Evolutionary conservation across 2,888 invertebrate genomes (phyloP).

Genomic region (Liopterus haemorrhoidalis): DNA sequence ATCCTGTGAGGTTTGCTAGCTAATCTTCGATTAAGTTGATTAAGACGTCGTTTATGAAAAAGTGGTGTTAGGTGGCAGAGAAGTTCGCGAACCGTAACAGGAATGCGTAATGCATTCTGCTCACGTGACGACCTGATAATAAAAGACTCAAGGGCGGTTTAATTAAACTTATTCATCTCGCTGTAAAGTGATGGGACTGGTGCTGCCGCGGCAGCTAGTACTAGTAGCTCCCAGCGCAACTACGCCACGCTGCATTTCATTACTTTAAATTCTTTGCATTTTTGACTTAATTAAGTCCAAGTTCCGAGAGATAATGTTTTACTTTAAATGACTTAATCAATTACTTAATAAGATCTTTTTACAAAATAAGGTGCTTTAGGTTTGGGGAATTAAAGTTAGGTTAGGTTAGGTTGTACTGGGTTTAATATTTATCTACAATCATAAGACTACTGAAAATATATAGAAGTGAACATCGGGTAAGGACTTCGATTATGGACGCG

Average conservation of each 20-base stretch:
- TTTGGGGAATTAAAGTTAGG: too few species aligned
- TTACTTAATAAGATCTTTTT: too few species aligned
- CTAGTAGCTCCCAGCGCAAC: too few species aligned
- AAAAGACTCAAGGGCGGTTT: conserved; percentile 36
- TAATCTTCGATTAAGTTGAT: too few species aligned
- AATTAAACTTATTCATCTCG: conserved; percentile 50
- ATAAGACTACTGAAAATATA: too few species aligned
- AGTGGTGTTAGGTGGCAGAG: background rate
- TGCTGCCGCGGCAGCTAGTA: conserved; percentile 34
- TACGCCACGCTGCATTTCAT: conserved; percentile 43
- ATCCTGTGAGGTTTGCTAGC: too few species aligned
- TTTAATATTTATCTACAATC: too few species aligned
- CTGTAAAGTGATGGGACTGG: conserved; percentile 42
- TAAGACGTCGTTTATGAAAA: background rate
- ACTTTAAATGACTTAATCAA: conserved; percentile 44
- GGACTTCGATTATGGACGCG: too few species aligned
- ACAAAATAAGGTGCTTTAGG: too few species aligned
- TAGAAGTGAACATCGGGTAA: too few species aligned
- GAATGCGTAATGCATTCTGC: conserved; percentile 17
- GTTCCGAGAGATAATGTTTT: conserved; percentile 37
- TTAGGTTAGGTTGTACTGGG: too few species aligned
- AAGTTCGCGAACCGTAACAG: too few species aligned
- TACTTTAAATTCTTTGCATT: conserved; percentile 48
- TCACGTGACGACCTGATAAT: conserved; percentile 18
- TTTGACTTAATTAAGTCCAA: conserved; percentile 48